These are phyloP conservation scores for Onchidella celtica DNA, from an alignment of 2,888 invertebrate species.

Conservation along the genomic window DNA sequence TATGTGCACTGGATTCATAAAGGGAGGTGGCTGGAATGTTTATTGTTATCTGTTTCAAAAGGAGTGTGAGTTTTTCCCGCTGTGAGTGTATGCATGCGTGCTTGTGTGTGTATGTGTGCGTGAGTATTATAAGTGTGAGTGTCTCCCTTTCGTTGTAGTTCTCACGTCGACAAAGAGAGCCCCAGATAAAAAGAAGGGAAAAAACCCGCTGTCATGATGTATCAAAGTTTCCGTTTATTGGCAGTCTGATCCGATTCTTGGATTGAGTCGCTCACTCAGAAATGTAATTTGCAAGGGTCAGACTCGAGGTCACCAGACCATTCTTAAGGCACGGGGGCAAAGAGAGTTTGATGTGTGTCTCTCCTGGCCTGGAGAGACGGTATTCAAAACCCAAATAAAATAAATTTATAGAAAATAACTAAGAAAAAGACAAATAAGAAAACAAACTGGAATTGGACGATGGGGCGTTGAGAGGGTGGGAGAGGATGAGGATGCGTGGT, in stretches of 20 bases:
- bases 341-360: neutral
- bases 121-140: neutral
- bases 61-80: neutral
- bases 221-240: neutral
- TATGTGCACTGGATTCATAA: too few relatives aligned
- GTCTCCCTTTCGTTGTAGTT: too few relatives aligned
- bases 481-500: too few relatives aligned
- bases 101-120: conserved; percentile 21
- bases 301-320: neutral
- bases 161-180: too few relatives aligned
- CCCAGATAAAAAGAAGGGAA: too few relatives aligned
- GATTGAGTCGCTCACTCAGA: neutral
- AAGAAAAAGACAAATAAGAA: too few relatives aligned
- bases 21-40: neutral
- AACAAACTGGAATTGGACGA: too few relatives aligned
- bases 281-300: neutral
- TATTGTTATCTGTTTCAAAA: neutral
- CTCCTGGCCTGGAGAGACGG: too few relatives aligned
- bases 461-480: too few relatives aligned
- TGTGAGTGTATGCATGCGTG: conserved; percentile 1
- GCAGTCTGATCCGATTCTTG: neutral
- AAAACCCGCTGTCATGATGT: neutral
- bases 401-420: too few relatives aligned
- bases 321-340: neutral
- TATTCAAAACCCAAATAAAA: too few relatives aligned